Evolutionary conservation across 2,113 vertebrate genomes (phyloP).

Genomic region (Illadopsis cleaveri): DNA sequence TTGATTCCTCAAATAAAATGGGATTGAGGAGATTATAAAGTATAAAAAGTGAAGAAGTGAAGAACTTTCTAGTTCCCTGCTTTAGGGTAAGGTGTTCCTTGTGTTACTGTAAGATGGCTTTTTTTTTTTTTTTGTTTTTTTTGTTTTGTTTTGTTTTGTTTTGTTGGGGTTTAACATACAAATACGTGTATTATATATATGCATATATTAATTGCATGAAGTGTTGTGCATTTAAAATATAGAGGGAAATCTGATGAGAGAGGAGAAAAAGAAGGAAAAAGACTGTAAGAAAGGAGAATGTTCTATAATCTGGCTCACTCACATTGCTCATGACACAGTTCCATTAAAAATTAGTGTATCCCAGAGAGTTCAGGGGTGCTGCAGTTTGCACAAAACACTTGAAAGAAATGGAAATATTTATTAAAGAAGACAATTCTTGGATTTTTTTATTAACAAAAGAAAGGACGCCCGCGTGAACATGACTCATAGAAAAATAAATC

Average conservation of each 20-base stretch:
- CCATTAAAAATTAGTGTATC: background rate
- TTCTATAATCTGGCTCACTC: background rate
- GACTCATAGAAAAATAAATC: background rate
- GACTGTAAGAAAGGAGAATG: background rate
- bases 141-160: no score
- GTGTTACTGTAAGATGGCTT: background rate
- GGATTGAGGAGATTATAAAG: background rate
- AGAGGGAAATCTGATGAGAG: background rate
- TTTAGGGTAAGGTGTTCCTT: background rate
- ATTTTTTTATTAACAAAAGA: background rate
- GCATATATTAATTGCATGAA: background rate
- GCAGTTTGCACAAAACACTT: background rate
- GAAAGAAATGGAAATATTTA: background rate
- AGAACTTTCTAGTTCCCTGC: background rate
- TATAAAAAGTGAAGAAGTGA: background rate
- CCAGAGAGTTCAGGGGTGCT: background rate
- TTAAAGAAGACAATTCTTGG: background rate
- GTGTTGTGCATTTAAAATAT: background rate
- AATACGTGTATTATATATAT: background rate
- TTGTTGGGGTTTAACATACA: background rate
- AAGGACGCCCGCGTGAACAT: rapidly evolving
- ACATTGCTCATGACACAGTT: background rate
- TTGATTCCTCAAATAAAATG: background rate
- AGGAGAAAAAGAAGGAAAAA: background rate
- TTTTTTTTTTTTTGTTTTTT: background rate